Conservation (phyloP, 2,797 vertebrate genomes). For the Hypotaenidia okinawae region DNA sequence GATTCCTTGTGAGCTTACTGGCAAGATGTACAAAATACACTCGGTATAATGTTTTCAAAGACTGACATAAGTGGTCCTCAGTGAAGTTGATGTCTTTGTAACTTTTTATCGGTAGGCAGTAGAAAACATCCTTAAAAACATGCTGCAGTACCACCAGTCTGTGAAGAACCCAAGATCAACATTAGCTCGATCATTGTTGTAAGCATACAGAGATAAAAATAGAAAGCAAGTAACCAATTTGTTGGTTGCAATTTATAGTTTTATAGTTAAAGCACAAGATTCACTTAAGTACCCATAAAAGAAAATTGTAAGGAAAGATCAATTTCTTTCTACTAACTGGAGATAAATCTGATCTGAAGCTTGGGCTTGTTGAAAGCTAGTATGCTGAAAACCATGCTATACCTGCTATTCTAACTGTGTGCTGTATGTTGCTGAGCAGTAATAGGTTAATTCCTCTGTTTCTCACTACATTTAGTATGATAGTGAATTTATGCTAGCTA, state of each 20-base stretch:
- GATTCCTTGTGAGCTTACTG: not conserved
- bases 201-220: not conserved
- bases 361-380: not conserved
- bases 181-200: not conserved
- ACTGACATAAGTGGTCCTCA: not conserved
- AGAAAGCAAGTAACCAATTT: not conserved
- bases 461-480: not conserved
- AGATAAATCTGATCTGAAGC: not conserved
- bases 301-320: not conserved
- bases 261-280: not conserved
- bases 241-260: not conserved
- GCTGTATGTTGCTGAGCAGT: not conserved
- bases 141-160: not conserved
- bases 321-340: not conserved
- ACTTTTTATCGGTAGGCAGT: not conserved
- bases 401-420: not conserved
- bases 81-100: not conserved
- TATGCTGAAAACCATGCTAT: not conserved
- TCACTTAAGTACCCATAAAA: not conserved
- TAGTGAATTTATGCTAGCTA: not conserved
- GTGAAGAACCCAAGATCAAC: not conserved
- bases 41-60: not conserved
- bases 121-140: not conserved
- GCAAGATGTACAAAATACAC: not conserved
- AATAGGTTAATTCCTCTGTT: not conserved